Percentiles rank a stretch among this genome's conserved stretches.
These are phyloP conservation scores for Sphecodes monilicornis DNA, from an alignment of 2,888 invertebrate genomes.

Conservation along the genomic window DNA sequence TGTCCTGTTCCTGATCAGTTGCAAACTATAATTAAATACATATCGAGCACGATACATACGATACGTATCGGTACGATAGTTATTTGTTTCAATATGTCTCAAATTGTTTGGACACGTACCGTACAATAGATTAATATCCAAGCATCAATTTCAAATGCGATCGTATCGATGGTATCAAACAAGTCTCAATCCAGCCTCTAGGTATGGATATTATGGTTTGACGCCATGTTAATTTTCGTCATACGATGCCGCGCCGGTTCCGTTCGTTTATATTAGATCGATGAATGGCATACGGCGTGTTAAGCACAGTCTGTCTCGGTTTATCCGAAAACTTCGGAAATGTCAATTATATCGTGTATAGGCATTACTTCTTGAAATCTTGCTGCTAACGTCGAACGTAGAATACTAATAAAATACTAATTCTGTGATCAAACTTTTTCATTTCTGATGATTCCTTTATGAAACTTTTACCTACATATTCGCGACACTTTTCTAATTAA, in stretches of 20 bases:
- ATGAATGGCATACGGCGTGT: not conserved
- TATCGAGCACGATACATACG: not conserved
- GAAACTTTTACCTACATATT: too few species aligned
- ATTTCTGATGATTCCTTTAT: too few species aligned
- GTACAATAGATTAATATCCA: not conserved
- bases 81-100: not conserved
- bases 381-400: too few species aligned
- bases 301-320: not conserved
- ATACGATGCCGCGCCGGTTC: not conserved
- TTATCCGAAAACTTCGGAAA: not conserved
- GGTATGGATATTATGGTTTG: not conserved
- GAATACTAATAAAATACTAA: too few species aligned
- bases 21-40: not conserved
- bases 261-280: not conserved
- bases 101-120: not conserved
- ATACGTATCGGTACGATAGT: not conserved
- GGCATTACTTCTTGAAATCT: too few species aligned
- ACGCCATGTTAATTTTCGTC: not conserved
- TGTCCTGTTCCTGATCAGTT: not conserved
- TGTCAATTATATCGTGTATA: too few species aligned
- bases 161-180: not conserved
- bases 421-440: too few species aligned
- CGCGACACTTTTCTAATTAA: too few species aligned
- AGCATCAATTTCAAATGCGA: not conserved
- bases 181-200: not conserved